Base-by-base conservation (phyloP, 1,140 invertebrate genomes). In the Drosophila tristis region DNA sequence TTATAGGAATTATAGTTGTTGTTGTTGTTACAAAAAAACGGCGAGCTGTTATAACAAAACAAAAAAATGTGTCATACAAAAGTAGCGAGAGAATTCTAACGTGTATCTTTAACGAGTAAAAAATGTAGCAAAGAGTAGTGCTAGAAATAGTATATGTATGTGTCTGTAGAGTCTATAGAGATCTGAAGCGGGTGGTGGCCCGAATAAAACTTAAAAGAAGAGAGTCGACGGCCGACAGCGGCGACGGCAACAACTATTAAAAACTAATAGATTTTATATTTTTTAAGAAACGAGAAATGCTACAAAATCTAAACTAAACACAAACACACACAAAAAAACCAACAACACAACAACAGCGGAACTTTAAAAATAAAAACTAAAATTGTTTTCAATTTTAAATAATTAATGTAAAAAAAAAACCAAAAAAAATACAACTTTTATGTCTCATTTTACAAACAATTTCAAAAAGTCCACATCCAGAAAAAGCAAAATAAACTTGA, bases 371-470 rank as follows among this genome's bases (percentile, higher is more conserved):
- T 68, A 54, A 29, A 53, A 84, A 68, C 47, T 76, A 49, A 84
- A 85, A 85, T 85, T 85, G 80, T 85, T 85, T 85, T 85, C 80
- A 85, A 85, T 85, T 85, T 85, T 86, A 74, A 68, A 80, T 59
- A 71, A 70, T 80, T 58, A 61, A 63, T 71, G 74, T 61, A 66
- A 50, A 66, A 65, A 60, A 57, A 54, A 54, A 59, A 16, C 16
- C 51, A 57, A 61, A 39, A 5, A 13, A 29, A 29, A 7, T 25
- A 43, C 25, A 60, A 31, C 44, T 72, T 76, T 72, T 75, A 84
- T 63, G 72, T 76, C 76, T 84, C 80, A 85, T 49, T 79, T 84
- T 84, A 84, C 51, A 71, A 56, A 51, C 64, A 53, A 61, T 16
- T 55, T 16, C 51, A 55, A 64, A 48, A 74, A 74, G 51, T 62